Evolutionary conservation across 2,888 invertebrate species (phyloP).

Genomic region (Melinaea menophilus): DNA sequence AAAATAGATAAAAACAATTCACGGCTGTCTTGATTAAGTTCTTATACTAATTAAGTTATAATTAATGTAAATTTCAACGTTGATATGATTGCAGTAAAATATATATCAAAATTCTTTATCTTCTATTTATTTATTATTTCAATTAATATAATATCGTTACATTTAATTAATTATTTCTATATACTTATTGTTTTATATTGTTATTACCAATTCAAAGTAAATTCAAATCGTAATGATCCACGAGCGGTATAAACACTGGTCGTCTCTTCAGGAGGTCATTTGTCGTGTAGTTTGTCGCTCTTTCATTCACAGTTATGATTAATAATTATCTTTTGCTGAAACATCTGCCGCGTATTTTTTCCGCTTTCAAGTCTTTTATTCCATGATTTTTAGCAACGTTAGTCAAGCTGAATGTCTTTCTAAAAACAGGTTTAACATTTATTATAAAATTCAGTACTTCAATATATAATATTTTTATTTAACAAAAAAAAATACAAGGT

Average conservation of each 20-base stretch:
- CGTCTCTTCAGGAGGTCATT: conserved; percentile 60
- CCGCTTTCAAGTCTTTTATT: conserved; percentile 62
- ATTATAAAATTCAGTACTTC: not conserved
- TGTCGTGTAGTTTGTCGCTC: conserved; percentile 65
- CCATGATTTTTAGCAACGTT: conserved; percentile 62
- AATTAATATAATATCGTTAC: not conserved
- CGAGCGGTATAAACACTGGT: conserved; percentile 44
- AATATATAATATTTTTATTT: no score
- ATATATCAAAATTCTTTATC: no score
- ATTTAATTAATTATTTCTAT: not conserved
- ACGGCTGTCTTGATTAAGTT: no score
- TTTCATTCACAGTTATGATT: conserved; percentile 71
- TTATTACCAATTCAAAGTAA: not conserved
- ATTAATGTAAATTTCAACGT: no score
- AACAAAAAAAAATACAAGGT: no score
- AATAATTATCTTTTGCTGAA: conserved; percentile 73
- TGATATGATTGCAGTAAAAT: no score
- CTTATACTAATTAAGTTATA: no score
- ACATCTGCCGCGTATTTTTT: conserved; percentile 70
- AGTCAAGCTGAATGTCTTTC: conserved; percentile 63
- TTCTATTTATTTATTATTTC: no score
- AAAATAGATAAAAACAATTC: no score
- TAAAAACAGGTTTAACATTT: not conserved
- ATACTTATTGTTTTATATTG: no score
- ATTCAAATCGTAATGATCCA: conserved; percentile 21